Conservation (phyloP, 2,888 invertebrate genomes). For the Hypolimnas misippus region DNA sequence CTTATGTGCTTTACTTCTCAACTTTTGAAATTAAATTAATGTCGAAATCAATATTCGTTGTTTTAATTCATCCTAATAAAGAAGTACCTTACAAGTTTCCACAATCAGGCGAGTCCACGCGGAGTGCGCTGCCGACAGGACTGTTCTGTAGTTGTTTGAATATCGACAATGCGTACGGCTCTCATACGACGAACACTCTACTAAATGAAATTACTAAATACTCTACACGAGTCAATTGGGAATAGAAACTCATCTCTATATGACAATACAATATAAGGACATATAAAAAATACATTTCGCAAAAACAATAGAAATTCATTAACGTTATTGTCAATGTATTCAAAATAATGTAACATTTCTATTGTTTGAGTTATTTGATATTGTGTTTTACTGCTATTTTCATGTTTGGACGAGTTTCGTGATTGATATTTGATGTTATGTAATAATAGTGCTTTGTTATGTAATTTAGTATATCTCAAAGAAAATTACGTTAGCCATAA, state of each 20-base stretch:
- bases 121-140: constrained; percentile 71
- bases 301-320: neutral
- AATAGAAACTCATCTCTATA: neutral
- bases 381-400: neutral
- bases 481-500: neutral
- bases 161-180: constrained; percentile 75
- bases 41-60: too few relatives aligned
- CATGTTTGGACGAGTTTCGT: neutral
- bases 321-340: neutral
- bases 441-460: neutral
- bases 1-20: too few relatives aligned
- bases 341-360: too few relatives aligned
- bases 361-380: constrained; percentile 6
- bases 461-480: neutral
- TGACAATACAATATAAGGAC: neutral
- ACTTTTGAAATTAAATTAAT: too few relatives aligned
- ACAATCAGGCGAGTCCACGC: constrained; percentile 74
- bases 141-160: constrained; percentile 67
- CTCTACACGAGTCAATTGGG: constrained; percentile 55
- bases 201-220: constrained; percentile 58
- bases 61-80: constrained; percentile 50
- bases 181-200: constrained; percentile 62
- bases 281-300: neutral
- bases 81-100: constrained; percentile 58
- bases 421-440: neutral